Evolutionary conservation across 2,113 vertebrate genomes (phyloP), one percentile per base, ranked within the genome.

Genomic region (Carettochelys insculpta): DNA sequence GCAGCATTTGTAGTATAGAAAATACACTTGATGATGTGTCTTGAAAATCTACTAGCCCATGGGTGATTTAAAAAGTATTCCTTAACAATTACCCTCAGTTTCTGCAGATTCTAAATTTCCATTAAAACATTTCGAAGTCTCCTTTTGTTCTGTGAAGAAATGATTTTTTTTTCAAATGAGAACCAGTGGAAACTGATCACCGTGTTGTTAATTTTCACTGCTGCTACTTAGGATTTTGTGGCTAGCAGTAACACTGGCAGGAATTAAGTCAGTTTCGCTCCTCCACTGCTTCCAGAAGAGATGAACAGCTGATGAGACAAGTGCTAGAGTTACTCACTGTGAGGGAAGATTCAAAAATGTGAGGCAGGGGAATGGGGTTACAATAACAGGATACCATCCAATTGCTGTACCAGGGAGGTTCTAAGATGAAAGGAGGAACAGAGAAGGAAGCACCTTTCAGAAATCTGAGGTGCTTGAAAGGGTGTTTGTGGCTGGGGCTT

Each of bases 231-330:
- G 50, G 92, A 82, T 93, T 56, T 88, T 48, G 95, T 91, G 93
- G 94, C 94, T 91, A 93, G 95, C 89, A 80, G 94, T 92, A 89
- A 96, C 91, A 96, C 89, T 90, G 86, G 89, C 95, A 96, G 95
- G 94, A 97, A 97, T 96, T 96, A 96, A 96, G 96, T 97, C 96
- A 97, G 83, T 97, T 96, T 94, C 95, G 94, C 94, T 94, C 92
- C 80, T 81, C 95, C 93, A 92, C 95, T 95, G 93, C 95, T 95
- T 96, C 86, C 79, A 92, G 95, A 89, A 94, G 92, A 16, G 10
- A 86, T 53, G 93, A 95, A 90, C 96, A 97, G 96, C 94, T 94
- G 95, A 92, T 83, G 94, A 96, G 90, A 91, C 90, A 91, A 87
- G 88, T 9, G 17, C 77, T 65, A 81, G 88, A 95, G 89, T 56